phyloP scores from a whole-genome alignment of 2,888 invertebrate species.

The Chymomyza procnemis region DNA sequence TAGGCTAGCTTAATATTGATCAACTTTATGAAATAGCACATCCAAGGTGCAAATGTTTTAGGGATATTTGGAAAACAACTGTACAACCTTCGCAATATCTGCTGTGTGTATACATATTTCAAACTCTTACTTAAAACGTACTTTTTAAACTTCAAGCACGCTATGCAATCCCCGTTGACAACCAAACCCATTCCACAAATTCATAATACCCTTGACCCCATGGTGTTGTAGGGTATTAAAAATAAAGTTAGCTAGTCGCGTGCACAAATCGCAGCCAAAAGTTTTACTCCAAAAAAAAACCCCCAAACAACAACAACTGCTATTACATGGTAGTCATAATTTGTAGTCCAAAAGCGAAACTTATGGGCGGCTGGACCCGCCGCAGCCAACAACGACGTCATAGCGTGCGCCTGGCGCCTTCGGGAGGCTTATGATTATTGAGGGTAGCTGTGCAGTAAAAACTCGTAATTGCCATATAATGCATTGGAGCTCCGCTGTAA shows the following conservation, averaged over 20 bases:
- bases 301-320: slow-evolving; percentile 4
- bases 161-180: too few relatives aligned
- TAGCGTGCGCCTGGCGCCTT: slow-evolving; percentile 45
- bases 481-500: slow-evolving; percentile 28
- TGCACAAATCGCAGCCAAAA: slow-evolving; percentile 31
- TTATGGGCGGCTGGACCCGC: slow-evolving; percentile 23
- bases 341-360: slow-evolving; percentile 49
- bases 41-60: too few relatives aligned
- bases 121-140: too few relatives aligned
- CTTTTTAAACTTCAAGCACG: too few relatives aligned
- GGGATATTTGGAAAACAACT: too few relatives aligned
- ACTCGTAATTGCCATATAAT: slow-evolving; percentile 66
- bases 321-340: slow-evolving; percentile 26
- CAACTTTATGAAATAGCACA: too few relatives aligned
- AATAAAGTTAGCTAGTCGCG: slow-evolving; percentile 28
- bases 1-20: too few relatives aligned
- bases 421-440: slow-evolving; percentile 21
- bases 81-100: too few relatives aligned
- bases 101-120: too few relatives aligned
- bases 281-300: slow-evolving; percentile 27
- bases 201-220: too few relatives aligned
- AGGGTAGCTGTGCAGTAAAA: slow-evolving; percentile 45
- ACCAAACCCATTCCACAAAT: too few relatives aligned
- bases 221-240: too few relatives aligned
- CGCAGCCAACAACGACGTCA: slow-evolving; percentile 40